Evolutionary conservation across 2,888 invertebrate species (phyloP).

Genomic region (Ophion slaviceki): DNA sequence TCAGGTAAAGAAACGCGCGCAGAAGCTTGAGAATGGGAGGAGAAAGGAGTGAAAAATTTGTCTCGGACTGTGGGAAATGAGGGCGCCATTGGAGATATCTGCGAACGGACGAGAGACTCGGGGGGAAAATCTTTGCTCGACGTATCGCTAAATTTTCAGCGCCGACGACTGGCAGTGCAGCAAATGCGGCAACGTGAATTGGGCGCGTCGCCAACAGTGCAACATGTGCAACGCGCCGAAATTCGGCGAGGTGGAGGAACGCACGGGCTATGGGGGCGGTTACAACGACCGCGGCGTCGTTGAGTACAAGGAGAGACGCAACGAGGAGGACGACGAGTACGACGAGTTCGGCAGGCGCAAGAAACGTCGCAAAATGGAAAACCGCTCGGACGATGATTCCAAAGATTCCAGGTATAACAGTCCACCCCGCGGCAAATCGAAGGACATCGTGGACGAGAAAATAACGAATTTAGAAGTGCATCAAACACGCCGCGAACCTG

Average conservation of each 20-base stretch:
- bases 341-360: slow-evolving; percentile 93
- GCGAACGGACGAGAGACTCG: background rate
- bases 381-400: slow-evolving; percentile 82
- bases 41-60: background rate
- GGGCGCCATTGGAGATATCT: background rate
- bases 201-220: slow-evolving; percentile 97
- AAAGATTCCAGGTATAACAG: slow-evolving; percentile 80
- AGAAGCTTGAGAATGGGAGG: background rate
- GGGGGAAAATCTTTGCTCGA: background rate
- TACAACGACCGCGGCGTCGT: slow-evolving; percentile 98
- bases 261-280: slow-evolving; percentile 93
- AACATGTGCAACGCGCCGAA: slow-evolving; percentile 99
- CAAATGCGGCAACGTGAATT: slow-evolving; percentile 99
- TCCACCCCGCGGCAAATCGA: slow-evolving; percentile 76
- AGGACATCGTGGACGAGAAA: slow-evolving; percentile 73
- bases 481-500: slow-evolving; percentile 71
- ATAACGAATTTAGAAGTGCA: slow-evolving; percentile 63
- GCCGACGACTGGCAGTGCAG: slow-evolving; percentile 99
- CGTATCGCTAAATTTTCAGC: slow-evolving; percentile 83
- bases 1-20: slow-evolving; percentile 80
- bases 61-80: background rate
- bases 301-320: slow-evolving; percentile 95
- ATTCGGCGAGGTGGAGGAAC: slow-evolving; percentile 95
- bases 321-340: slow-evolving; percentile 96
- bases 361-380: slow-evolving; percentile 86